Evolutionary conservation across 2,113 vertebrate species (phyloP).

Genomic region (Triplophysa rosa): DNA sequence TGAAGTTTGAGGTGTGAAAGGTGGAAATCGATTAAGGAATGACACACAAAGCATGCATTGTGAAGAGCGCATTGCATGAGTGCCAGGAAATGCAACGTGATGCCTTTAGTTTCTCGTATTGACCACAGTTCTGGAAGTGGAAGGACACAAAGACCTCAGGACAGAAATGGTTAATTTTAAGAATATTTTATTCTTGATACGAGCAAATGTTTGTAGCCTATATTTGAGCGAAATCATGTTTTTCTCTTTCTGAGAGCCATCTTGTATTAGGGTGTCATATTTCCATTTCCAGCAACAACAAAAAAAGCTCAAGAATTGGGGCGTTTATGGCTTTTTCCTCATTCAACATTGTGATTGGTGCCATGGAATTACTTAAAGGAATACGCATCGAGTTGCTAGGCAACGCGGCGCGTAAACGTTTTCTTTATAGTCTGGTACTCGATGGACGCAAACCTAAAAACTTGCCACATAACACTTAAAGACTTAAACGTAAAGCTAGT

Average conservation of each 20-base stretch:
- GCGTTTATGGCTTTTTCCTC: not conserved
- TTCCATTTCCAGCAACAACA: too few relatives aligned
- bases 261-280: constrained; percentile 12
- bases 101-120: too few relatives aligned
- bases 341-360: not conserved
- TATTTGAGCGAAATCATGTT: not conserved
- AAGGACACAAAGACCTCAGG: not conserved
- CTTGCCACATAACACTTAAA: too few relatives aligned
- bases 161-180: not conserved
- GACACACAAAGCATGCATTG: not conserved
- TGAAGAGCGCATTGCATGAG: not conserved
- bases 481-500: too few relatives aligned
- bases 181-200: not conserved
- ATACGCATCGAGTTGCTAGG: too few relatives aligned
- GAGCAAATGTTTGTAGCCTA: not conserved
- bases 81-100: constrained; percentile 6
- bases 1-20: not conserved
- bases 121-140: not conserved
- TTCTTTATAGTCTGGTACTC: too few relatives aligned
- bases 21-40: too few relatives aligned
- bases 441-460: too few relatives aligned
- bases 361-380: too few relatives aligned
- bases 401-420: too few relatives aligned
- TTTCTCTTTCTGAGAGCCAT: not conserved
- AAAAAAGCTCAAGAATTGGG: not conserved